Percentiles rank a stretch among this genome's conserved stretches.
These are phyloP conservation scores for Cryptoprocta ferox DNA, from an alignment of 2,797 vertebrate genomes.

Conservation along the genomic window DNA sequence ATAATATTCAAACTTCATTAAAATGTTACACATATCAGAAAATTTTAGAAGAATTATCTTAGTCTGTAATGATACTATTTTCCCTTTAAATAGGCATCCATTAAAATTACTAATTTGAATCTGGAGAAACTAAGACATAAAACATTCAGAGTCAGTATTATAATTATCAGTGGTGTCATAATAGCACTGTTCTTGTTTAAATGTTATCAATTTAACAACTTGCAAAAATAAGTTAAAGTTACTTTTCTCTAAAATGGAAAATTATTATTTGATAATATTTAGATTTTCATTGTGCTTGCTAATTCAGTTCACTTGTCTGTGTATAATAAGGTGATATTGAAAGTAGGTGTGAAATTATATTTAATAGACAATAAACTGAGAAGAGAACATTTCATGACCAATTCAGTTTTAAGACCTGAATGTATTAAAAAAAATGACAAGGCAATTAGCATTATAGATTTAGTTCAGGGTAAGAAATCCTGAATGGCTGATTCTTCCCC, in stretches of 20 bases:
- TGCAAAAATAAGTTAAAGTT: background rate
- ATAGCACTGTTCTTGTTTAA: background rate
- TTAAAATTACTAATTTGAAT: conserved; percentile 28
- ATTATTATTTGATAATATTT: conserved; percentile 38
- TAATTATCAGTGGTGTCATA: background rate
- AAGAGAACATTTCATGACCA: conserved; percentile 2
- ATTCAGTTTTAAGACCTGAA: conserved; percentile 22
- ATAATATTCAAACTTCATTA: background rate
- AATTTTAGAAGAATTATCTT: background rate
- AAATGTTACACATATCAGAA: background rate
- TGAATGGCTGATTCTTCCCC: background rate
- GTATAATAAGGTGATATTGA: background rate
- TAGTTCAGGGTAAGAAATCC: background rate
- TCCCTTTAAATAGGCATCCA: background rate
- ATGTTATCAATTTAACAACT: background rate
- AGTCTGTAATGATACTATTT: background rate
- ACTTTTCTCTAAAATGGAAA: conserved; percentile 30
- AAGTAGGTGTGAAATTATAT: conserved; percentile 41
- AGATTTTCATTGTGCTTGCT: background rate
- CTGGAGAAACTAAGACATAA: background rate
- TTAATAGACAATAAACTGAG: conserved; percentile 48
- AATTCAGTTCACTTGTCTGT: conserved; percentile 23
- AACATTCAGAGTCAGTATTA: background rate
- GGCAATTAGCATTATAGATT: conserved; percentile 24
- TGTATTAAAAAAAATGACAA: conserved; percentile 16